Base-by-base conservation (phyloP, 2,888 invertebrate species). In the Drosophila pseudotakahashii region DNA sequence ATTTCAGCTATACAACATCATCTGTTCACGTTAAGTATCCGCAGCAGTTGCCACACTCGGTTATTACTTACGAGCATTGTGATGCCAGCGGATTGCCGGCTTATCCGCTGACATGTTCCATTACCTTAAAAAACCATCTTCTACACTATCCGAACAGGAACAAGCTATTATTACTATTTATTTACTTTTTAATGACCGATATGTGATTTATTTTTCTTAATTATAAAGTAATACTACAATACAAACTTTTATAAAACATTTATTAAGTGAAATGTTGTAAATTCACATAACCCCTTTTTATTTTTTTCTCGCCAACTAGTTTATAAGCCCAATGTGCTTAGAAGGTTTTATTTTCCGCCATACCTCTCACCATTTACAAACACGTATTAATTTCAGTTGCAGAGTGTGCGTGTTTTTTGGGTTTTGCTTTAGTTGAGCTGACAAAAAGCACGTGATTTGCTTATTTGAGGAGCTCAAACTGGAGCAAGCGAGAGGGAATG, bases 371-470 rank as follows among this genome's bases (percentile, higher is more conserved):
- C 73, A 61, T 78, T 76, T 62, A 76, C 73, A 73, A 78, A 69
- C 73, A 64, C 42, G 54, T 78, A 87, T 75, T 81, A 75, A 73
- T 75, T 84, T 62, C 48, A 32, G 73, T 32, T 51, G 44, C 50
- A 10, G 58, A 36, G 54, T 67, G 53, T 42, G 39, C 34, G 26
- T 66, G 32, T 55, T 67, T 50, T 57, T 50, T 36, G 26, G 32
- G 23, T 67, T 71, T 67, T 50, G 39, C 45, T 44, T 42, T 48
- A 58, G 73, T 63, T 67, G 50, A 80, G 73, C 68, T 86, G 69
- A 63, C 64, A 59, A 63, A 73, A 71, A 72, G 79, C 77, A 82
- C 88, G 88, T 88, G 80, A 88, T 82, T 73, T 72, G 83, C 79
- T 71, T 83, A 66, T 71, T 73, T 64, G 51, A 81, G 72, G 51